Evolutionary conservation across 2,888 invertebrate genomes (phyloP), one percentile per base, ranked within the genome.

Genomic region (Pammene fasciana): DNA sequence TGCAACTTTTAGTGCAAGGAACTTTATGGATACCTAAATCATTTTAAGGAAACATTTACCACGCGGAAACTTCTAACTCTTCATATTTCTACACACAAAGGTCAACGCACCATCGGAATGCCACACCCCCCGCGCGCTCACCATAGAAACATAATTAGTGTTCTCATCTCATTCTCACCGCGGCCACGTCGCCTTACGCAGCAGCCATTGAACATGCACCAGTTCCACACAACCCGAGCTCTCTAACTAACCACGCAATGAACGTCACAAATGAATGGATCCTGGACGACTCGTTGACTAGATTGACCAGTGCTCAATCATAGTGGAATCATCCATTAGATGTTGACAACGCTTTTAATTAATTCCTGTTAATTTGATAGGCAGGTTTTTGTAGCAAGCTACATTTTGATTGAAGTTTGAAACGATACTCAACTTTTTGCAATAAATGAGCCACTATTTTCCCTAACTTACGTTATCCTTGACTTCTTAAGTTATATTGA

Each of bases 81-180:
- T 80, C 70, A 57, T 70, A 78, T 74, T 67, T 82, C 84, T 83
- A 71, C 66, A 67, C 64, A 48, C 48, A 72, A 75, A 79, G 81
- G 86, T 89, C 88, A 87, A 79, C 80, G 89, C 70, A 76, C 89
- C 75, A 71, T 76, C 72, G 88, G 90, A 90, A 90, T 90, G 89
- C 88, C 85, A 85, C 86, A 84, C 82, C 81, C 86, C 85, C 81
- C 82, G 78, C 82, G 83, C 83, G 84, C 79, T 83, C 86, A 82
- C 86, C 87, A 86, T 87, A 88, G 88, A 86, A 86, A 86, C 86
- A 87, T 91, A 92, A 92, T 92, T 91, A 90, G 90, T 86, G 85
- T 83, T 86, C 87, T 85, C 86, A 84, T 86, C 89, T 83, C 82
- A 82, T 79, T 81, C 79, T 78, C 80, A 80, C 78, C 74, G 74